Conservation (phyloP, 2,113 vertebrate genomes). For the Apaloderma vittatum region DNA sequence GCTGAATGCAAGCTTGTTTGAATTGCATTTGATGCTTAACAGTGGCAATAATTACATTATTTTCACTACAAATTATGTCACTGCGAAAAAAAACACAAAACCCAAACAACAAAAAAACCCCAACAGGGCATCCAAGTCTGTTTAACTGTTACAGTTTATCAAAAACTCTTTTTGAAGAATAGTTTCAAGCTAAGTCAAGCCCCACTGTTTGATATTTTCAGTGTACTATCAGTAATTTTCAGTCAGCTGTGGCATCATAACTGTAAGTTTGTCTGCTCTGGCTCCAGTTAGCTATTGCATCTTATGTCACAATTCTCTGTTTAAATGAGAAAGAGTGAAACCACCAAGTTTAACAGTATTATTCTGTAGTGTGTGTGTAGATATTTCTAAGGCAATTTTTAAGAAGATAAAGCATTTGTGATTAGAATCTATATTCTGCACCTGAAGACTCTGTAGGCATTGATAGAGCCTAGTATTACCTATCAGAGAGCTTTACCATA, state of each 20-base stretch:
- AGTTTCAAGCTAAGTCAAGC: neutral
- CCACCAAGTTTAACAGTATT: neutral
- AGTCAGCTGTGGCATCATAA: neutral
- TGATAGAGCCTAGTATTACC: neutral
- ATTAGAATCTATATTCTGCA: neutral
- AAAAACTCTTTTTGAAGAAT: neutral
- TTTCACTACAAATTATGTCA: neutral
- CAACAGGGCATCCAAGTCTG: neutral
- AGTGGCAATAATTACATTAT: neutral
- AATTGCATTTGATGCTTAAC: neutral
- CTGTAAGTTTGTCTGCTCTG: neutral
- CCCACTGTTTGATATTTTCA: neutral
- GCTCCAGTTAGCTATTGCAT: neutral
- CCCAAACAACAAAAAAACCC: neutral
- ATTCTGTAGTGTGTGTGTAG: neutral
- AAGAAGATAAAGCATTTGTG: neutral
- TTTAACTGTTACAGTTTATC: neutral
- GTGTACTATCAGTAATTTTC: neutral
- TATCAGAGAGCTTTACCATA: constrained; percentile 72
- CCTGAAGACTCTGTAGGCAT: neutral
- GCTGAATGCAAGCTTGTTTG: neutral
- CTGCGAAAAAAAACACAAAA: neutral
- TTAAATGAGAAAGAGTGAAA: neutral
- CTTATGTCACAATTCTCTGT: neutral
- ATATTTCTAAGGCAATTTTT: neutral